Conservation (phyloP, 2,797 vertebrate species). For the Argentina silus region DNA sequence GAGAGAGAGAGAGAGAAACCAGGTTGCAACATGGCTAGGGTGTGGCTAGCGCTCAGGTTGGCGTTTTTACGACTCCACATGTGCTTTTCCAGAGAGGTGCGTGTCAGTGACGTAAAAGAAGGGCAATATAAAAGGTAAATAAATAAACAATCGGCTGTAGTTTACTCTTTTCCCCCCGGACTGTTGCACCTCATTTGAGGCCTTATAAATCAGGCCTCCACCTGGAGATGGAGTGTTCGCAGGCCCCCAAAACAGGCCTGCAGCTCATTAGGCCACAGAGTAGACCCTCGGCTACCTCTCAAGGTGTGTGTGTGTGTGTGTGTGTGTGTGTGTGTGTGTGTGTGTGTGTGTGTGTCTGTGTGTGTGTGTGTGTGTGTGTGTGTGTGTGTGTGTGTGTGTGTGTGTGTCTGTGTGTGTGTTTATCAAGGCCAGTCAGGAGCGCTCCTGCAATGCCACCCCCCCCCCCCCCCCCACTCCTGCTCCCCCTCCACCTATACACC, state of each 20-base stretch:
- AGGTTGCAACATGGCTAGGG: not conserved
- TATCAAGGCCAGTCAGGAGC: slow-evolving; percentile 20
- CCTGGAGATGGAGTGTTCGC: slow-evolving; percentile 76
- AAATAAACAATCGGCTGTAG: slow-evolving; percentile 77
- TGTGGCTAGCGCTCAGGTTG: slow-evolving; percentile 6
- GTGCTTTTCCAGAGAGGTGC: slow-evolving; percentile 40
- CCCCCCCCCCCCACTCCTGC: slow-evolving; percentile 4
- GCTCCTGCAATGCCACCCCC: slow-evolving; percentile 25
- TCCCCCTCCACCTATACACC: slow-evolving; percentile 24
- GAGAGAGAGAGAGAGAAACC: not conserved
- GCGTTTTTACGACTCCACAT: slow-evolving; percentile 50
- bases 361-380: slow-evolving; percentile 42
- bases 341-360: slow-evolving; percentile 46
- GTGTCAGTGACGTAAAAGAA: slow-evolving; percentile 53
- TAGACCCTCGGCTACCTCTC: slow-evolving; percentile 57
- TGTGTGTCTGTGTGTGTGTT: slow-evolving; percentile 41
- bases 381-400: slow-evolving; percentile 35
- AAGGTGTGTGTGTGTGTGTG: slow-evolving; percentile 46
- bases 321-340: slow-evolving; percentile 33
- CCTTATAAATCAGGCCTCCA: slow-evolving; percentile 81
- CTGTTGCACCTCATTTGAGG: slow-evolving; percentile 80
- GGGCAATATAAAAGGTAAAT: slow-evolving; percentile 66
- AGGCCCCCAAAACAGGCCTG: slow-evolving; percentile 65
- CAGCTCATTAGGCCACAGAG: slow-evolving; percentile 77
- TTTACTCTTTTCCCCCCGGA: slow-evolving; percentile 68